These are phyloP conservation scores for Abrostola triplasia DNA, from an alignment of 2,888 invertebrate species.

Conservation along the genomic window DNA sequence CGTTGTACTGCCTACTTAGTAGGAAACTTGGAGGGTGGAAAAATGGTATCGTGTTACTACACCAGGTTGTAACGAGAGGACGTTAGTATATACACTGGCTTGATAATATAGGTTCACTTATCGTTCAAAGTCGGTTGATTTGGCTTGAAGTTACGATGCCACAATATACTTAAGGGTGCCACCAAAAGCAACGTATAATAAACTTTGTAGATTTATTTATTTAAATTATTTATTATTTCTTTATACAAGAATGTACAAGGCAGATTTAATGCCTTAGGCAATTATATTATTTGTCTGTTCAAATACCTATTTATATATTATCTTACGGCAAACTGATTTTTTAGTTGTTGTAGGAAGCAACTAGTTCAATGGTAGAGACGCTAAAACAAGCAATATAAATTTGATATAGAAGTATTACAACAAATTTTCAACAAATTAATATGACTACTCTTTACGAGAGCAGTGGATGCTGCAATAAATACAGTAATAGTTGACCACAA, in stretches of 20 bases:
- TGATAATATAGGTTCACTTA: neutral
- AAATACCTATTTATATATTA: too few relatives aligned
- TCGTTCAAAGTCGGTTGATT: neutral
- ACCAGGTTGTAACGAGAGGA: conserved; percentile 47
- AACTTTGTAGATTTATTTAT: too few relatives aligned
- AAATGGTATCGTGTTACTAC: conserved; percentile 43
- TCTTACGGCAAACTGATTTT: too few relatives aligned
- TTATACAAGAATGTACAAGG: too few relatives aligned
- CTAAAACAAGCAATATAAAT: too few relatives aligned
- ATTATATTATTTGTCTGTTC: too few relatives aligned
- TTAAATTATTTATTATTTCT: too few relatives aligned
- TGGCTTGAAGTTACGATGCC: neutral
- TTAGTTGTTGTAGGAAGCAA: too few relatives aligned
- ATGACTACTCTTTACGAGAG: conserved; percentile 9
- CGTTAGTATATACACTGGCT: conserved; percentile 9
- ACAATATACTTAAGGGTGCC: too few relatives aligned
- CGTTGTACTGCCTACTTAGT: conserved; percentile 47
- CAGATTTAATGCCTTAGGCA: too few relatives aligned
- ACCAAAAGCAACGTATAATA: too few relatives aligned
- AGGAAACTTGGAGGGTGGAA: conserved; percentile 43
- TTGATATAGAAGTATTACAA: neutral
- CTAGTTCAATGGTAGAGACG: too few relatives aligned
- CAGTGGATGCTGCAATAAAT: conserved; percentile 46
- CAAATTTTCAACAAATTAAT: neutral
- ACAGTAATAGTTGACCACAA: conserved; percentile 64